phyloP scores from a whole-genome alignment of 2,888 invertebrate species.

The Hetaerina titia region DNA sequence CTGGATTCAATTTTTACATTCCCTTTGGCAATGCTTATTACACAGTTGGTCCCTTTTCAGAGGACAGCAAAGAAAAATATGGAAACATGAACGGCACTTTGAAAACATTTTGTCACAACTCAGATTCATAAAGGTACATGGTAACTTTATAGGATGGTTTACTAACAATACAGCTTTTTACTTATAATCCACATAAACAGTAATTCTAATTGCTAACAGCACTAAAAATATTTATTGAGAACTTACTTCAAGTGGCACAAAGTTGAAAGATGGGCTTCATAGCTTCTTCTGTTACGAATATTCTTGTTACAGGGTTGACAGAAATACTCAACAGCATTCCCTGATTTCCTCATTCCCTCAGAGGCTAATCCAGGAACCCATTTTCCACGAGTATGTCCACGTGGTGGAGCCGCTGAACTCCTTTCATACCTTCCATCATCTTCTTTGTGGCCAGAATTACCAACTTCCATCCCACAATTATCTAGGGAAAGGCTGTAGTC shows the following conservation, averaged over 20 bases:
- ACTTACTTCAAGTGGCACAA: slow-evolving; percentile 54
- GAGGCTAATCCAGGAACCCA: slow-evolving; percentile 52
- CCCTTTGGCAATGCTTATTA: too few relatives aligned
- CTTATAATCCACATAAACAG: too few relatives aligned
- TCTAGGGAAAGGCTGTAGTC: slow-evolving; percentile 4
- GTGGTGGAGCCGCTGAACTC: not conserved
- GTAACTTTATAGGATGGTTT: too few relatives aligned
- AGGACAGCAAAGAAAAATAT: too few relatives aligned
- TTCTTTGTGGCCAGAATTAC: not conserved
- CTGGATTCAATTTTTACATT: too few relatives aligned
- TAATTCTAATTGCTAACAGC: too few relatives aligned
- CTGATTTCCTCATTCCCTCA: slow-evolving; percentile 50
- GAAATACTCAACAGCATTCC: slow-evolving; percentile 53
- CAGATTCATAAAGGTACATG: too few relatives aligned
- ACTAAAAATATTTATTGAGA: not conserved
- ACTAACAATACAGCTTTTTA: too few relatives aligned
- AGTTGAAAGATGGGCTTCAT: slow-evolving; percentile 51
- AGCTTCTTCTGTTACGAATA: slow-evolving; percentile 55
- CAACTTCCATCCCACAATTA: slow-evolving; percentile 12
- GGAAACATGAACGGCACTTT: too few relatives aligned
- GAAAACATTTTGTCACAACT: too few relatives aligned
- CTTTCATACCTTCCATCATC: slow-evolving; percentile 4
- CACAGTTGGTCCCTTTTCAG: too few relatives aligned
- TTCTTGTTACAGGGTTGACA: slow-evolving; percentile 52
- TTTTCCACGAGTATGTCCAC: slow-evolving; percentile 39